phyloP scores from a whole-genome alignment of 2,888 invertebrate species.

The Sisyra nigra region DNA sequence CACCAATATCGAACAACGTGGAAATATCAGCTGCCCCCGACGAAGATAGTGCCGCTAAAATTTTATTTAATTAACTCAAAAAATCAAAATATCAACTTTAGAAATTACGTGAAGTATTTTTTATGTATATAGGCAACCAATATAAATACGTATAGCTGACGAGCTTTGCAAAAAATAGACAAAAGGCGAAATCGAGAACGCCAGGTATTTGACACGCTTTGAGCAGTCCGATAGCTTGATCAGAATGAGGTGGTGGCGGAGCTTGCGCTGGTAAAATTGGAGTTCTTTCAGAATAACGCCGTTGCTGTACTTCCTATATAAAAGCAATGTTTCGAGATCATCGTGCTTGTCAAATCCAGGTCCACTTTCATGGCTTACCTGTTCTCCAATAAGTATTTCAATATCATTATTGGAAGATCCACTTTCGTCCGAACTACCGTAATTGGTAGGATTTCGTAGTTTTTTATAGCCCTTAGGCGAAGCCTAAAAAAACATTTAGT shows the following conservation, averaged over 20 bases:
- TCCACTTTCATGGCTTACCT: conserved; percentile 14
- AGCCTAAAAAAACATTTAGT: too few species aligned
- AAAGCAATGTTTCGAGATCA: conserved; percentile 17
- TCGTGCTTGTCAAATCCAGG: background rate
- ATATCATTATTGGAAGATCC: conserved; percentile 27
- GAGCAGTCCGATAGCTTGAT: conserved; percentile 54
- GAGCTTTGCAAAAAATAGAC: conserved; percentile 89
- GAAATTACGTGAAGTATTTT: conserved; percentile 49
- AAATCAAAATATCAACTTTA: background rate
- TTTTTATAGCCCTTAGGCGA: conserved; percentile 17
- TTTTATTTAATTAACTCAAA: conserved; percentile 11
- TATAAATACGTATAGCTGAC: conserved; percentile 95
- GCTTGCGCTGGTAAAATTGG: conserved; percentile 17
- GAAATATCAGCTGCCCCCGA: conserved; percentile 60
- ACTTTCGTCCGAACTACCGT: conserved; percentile 14
- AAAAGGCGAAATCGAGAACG: conserved; percentile 82
- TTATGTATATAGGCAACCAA: conserved; percentile 88
- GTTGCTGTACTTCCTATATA: conserved; percentile 8
- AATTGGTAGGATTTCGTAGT: conserved; percentile 20
- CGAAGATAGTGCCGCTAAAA: conserved; percentile 48
- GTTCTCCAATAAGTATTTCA: conserved; percentile 37
- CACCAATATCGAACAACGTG: conserved; percentile 77
- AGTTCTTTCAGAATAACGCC: conserved; percentile 20
- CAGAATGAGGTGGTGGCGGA: conserved; percentile 14
- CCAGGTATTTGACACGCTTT: conserved; percentile 78